Conservation (phyloP, 2,113 vertebrate genomes). For the Hippolais icterina region DNA sequence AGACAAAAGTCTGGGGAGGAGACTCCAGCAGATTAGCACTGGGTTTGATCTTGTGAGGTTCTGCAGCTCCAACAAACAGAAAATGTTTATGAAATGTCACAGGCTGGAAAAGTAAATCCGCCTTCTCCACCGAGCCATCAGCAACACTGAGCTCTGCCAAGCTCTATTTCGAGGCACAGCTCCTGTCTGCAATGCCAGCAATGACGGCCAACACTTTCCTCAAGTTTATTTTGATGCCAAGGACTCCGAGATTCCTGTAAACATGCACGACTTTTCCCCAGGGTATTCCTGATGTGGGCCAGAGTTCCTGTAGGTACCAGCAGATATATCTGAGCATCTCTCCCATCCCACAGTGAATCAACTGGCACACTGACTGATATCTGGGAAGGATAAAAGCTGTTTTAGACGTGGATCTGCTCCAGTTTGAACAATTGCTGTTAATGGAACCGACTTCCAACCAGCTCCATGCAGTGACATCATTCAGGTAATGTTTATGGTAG, state of each 20-base stretch:
- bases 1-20: background rate
- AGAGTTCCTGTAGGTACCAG: background rate
- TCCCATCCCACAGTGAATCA: background rate
- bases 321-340: background rate
- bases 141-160: background rate
- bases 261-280: accelerated
- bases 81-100: background rate
- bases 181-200: background rate
- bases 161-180: slow-evolving; percentile 25
- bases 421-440: background rate
- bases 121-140: background rate
- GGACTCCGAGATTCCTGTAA: background rate
- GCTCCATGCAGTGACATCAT: background rate
- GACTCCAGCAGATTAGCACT: accelerated
- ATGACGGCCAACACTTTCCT: background rate
- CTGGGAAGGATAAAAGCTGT: background rate
- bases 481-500: background rate
- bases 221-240: background rate
- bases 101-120: background rate
- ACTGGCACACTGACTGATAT: accelerated
- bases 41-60: background rate
- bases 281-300: background rate
- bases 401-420: background rate
- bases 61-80: background rate
- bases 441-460: background rate